Conservation (phyloP, 2,797 vertebrate genomes). For the Spheniscus humboldti region DNA sequence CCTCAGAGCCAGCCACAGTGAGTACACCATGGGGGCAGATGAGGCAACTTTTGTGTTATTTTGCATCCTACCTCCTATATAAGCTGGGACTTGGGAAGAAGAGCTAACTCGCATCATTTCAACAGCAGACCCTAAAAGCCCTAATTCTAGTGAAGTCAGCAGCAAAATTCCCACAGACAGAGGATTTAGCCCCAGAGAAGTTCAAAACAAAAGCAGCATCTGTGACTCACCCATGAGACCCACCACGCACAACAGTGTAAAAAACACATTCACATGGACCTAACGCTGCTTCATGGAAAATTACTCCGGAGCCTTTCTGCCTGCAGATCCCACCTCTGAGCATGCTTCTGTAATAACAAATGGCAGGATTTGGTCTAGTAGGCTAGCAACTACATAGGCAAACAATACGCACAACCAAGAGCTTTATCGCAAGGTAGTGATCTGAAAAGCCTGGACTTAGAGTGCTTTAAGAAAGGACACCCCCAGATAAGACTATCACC, state of each 20-base stretch:
- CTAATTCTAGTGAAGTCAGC: background rate
- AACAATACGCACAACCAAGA: too few species aligned
- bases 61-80: background rate
- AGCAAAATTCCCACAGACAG: background rate
- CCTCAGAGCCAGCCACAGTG: background rate
- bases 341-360: background rate
- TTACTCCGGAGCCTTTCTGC: background rate
- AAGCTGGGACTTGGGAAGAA: background rate
- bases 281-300: background rate
- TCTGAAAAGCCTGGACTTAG: too few species aligned
- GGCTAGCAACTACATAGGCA: too few species aligned
- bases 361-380: too few species aligned
- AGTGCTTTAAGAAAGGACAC: too few species aligned
- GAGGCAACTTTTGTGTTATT: background rate
- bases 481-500: too few species aligned
- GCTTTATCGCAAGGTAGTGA: too few species aligned
- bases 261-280: background rate
- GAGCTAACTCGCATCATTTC: background rate
- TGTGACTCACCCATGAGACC: slow-evolving; percentile 3
- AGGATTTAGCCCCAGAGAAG: background rate
- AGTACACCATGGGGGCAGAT: background rate
- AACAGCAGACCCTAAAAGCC: background rate
- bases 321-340: background rate
- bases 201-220: slow-evolving; percentile 27
- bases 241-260: background rate